phyloP scores from a whole-genome alignment of 2,888 invertebrate genomes.

The Seira ritae region DNA sequence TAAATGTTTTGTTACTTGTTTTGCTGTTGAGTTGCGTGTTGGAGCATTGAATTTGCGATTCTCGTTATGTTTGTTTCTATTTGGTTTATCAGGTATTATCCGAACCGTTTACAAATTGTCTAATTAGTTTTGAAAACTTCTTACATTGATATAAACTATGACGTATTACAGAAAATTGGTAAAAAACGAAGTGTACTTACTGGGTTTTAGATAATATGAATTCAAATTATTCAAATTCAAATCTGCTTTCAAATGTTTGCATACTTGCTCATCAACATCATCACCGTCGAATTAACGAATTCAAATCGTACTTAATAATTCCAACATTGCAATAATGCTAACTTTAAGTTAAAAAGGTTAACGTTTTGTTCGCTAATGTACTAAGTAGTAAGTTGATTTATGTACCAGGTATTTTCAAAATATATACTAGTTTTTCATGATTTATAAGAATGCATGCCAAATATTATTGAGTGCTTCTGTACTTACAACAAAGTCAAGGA shows the following conservation, averaged over 20 bases:
- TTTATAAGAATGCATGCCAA: not conserved
- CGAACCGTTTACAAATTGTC: too few species aligned
- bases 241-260: not conserved
- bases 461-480: slow-evolving; percentile 11
- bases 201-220: too few species aligned
- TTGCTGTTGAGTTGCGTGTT: too few species aligned
- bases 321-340: slow-evolving; percentile 5
- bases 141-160: too few species aligned
- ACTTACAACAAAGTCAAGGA: not conserved
- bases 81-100: too few species aligned
- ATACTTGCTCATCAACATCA: slow-evolving; percentile 7
- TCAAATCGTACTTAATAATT: not conserved
- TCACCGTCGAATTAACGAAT: not conserved
- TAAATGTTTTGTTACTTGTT: too few species aligned
- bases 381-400: too few species aligned
- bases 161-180: too few species aligned
- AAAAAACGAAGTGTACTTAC: not conserved
- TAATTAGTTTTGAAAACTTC: too few species aligned
- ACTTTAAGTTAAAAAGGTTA: not conserved
- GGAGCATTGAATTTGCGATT: too few species aligned
- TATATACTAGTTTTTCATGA: not conserved
- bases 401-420: not conserved
- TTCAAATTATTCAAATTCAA: not conserved
- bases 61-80: too few species aligned
- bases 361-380: too few species aligned